Evolutionary conservation across 2,113 vertebrate genomes (phyloP), one percentile per base, ranked within the genome.

Genomic region (Pyrgilauda ruficollis): DNA sequence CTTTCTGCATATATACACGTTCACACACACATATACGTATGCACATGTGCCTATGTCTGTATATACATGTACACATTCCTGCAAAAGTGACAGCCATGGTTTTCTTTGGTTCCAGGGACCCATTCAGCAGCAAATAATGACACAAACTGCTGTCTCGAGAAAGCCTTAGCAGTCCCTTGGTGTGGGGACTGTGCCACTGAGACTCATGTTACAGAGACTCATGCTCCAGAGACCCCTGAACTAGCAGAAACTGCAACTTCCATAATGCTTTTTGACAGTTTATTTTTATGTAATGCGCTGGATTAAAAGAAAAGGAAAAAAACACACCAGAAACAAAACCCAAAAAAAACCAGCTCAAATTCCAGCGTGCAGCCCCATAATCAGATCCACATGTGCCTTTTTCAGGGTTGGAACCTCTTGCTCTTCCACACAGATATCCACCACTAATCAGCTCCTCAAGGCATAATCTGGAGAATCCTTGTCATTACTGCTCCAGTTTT

Each of bases 241-340:
- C 59, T 33, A 24, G 35, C 0, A 0, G 83, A 77, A 97, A 94
- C n/a, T 66, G 47, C 56, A 86, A 61, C 64, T 84, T 72, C 63
- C 76, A 15, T 70, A 84, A 92, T 47, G 67, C 10, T 52, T 94
- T 75, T 64, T 84, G 91, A 87, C 84, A 94, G 91, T 87, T 95
- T 94, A 70, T 87, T 95, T 94, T 92, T 92, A 39, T 64, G 56
- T 13, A 72, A 91, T 53, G 80, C 0, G 1, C 11, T 74, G 91
- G 84, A 92, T 75, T 81, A 95, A 94, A 95, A 92, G 39, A 74
- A 92, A 95, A 97, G 39, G 35, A 93, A 95, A 96, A 78, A 86
- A 92, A 85, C 85, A 86, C 72, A 86, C 67, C 85, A 88, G 83
- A 87, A 92, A 93, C 20, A 67, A 89, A 86, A 78, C 33, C 11